Percentiles rank a stretch among this genome's conserved stretches.
These are phyloP conservation scores for Melieria picta DNA, from an alignment of 2,888 invertebrate species.

Conservation along the genomic window DNA sequence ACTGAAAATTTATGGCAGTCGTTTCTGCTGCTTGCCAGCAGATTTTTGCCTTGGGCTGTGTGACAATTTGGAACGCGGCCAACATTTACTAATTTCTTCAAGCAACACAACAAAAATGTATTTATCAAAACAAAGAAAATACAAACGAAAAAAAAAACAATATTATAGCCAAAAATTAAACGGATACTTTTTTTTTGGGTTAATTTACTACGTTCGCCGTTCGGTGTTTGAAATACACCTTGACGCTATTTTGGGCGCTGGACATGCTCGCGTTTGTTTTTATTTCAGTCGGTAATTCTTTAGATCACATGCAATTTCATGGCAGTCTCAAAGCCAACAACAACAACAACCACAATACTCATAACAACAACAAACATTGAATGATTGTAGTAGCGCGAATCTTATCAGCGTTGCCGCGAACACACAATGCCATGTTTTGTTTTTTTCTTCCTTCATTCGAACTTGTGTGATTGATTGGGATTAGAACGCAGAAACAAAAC, in stretches of 20 bases:
- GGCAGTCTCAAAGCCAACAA: too few species aligned
- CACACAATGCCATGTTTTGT: neutral
- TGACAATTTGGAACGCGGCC: neutral
- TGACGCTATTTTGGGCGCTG: neutral
- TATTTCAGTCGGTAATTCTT: neutral
- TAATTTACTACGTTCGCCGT: too few species aligned
- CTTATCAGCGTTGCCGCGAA: neutral
- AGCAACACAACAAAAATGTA: neutral
- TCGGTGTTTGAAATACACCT: neutral
- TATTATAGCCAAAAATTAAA: too few species aligned
- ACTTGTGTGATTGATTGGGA: too few species aligned
- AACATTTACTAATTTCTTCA: neutral
- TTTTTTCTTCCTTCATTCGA: too few species aligned
- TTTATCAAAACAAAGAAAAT: neutral
- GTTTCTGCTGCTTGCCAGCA: neutral
- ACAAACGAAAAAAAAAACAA: neutral
- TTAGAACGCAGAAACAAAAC: too few species aligned
- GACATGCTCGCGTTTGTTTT: conserved; percentile 1
- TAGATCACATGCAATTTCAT: neutral
- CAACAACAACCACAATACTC: too few species aligned
- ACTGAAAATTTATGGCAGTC: neutral
- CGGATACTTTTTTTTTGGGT: too few species aligned
- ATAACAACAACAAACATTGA: neutral
- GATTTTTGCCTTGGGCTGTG: neutral
- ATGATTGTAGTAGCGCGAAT: neutral